phyloP scores from a whole-genome alignment of 2,797 vertebrate species.

The Danio tinwini region DNA sequence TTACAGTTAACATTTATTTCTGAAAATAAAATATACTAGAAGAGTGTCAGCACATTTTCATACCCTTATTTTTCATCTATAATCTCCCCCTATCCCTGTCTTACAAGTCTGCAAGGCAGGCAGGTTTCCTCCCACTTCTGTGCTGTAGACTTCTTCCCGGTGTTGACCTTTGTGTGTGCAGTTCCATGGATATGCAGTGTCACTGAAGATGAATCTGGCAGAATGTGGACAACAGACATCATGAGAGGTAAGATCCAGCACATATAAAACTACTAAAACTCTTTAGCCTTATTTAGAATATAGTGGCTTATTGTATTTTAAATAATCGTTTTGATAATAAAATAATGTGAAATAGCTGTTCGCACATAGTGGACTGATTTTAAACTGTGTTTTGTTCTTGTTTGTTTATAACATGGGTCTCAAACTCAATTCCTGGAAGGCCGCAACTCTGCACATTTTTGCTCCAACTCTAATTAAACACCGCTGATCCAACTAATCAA shows the following conservation, averaged over 20 bases:
- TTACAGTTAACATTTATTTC: neutral
- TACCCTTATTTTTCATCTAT: neutral
- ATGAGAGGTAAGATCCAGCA: conserved; percentile 16
- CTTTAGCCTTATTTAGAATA: neutral
- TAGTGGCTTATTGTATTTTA: neutral
- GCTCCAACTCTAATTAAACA: too few relatives aligned
- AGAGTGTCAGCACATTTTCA: too few relatives aligned
- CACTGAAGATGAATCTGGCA: neutral
- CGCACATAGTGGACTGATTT: neutral
- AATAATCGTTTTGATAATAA: neutral
- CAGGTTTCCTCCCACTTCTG: neutral
- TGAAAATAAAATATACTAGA: neutral
- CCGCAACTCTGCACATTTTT: too few relatives aligned
- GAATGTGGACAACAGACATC: neutral
- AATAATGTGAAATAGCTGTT: neutral
- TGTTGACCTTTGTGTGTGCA: conserved; percentile 29
- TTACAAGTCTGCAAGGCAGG: neutral
- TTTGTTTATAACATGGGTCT: too few relatives aligned
- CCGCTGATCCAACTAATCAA: too few relatives aligned
- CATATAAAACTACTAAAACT: neutral
- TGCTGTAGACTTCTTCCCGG: neutral
- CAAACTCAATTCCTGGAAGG: too few relatives aligned
- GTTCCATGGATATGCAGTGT: neutral
- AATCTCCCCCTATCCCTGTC: neutral
- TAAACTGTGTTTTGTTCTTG: too few relatives aligned